A percentile compares a stretch with the other conserved stretches of the same genome.
Evolutionary conservation across 2,888 invertebrate species (phyloP).

Genomic region (Ophion costatus): DNA sequence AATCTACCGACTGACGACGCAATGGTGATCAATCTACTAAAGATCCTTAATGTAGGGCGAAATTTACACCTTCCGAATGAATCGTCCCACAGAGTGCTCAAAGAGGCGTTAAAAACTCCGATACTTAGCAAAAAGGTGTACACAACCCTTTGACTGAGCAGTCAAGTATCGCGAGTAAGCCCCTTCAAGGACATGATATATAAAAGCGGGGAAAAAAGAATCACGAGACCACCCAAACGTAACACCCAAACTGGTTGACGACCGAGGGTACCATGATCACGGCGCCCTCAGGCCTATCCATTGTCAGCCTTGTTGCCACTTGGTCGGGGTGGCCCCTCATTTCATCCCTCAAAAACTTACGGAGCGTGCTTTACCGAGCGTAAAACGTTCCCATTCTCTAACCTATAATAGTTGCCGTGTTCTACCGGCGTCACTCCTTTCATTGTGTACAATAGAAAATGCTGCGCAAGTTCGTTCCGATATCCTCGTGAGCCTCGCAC

Average conservation of each 20-base stretch:
- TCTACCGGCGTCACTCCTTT: conserved; percentile 73
- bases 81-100: conserved; percentile 39
- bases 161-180: conserved; percentile 46
- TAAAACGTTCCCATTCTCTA: conserved; percentile 81
- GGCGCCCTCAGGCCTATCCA: conserved; percentile 56
- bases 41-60: neutral
- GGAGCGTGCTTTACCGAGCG: conserved; percentile 80
- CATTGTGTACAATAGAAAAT: conserved; percentile 60
- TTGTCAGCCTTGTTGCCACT: conserved; percentile 66
- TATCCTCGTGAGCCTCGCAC: neutral
- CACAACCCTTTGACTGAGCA: conserved; percentile 58
- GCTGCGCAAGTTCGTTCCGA: conserved; percentile 27
- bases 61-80: conserved; percentile 33
- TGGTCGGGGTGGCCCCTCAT: conserved; percentile 57
- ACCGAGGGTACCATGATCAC: conserved; percentile 73
- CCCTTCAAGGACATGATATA: conserved; percentile 45
- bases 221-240: conserved; percentile 74
- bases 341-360: conserved; percentile 52
- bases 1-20: neutral
- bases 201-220: conserved; percentile 52
- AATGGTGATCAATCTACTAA: conserved; percentile 6
- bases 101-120: conserved; percentile 44
- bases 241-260: conserved; percentile 77
- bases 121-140: conserved; percentile 33
- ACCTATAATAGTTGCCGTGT: conserved; percentile 77